Percentiles rank a stretch among this genome's conserved stretches.
Evolutionary conservation across 2,113 vertebrate species (phyloP).

Genomic region (Geococcyx californianus): DNA sequence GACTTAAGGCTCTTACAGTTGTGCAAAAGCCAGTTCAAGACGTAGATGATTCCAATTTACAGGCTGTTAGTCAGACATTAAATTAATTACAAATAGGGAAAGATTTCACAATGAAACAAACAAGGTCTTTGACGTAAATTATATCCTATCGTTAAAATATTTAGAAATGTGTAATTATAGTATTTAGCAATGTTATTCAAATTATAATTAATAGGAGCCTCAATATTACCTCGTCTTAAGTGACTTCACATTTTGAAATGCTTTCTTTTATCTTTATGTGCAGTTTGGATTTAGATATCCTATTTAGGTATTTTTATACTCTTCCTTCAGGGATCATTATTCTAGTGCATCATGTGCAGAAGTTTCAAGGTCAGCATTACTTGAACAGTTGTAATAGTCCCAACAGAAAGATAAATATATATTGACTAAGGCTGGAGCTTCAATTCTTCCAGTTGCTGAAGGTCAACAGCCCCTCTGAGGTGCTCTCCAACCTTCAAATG

Average conservation of each 20-base stretch:
- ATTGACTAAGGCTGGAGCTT: slow-evolving; percentile 77
- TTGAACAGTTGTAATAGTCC: slow-evolving; percentile 77
- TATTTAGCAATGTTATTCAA: slow-evolving; percentile 25
- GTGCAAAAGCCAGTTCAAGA: neutral
- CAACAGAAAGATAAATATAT: slow-evolving; percentile 83
- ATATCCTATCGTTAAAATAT: slow-evolving; percentile 60
- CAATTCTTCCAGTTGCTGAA: slow-evolving; percentile 76
- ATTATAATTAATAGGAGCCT: slow-evolving; percentile 37
- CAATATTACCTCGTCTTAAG: slow-evolving; percentile 9
- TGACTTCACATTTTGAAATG: slow-evolving; percentile 22
- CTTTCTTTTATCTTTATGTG: slow-evolving; percentile 61
- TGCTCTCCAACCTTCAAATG: slow-evolving; percentile 77
- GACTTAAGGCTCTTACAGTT: neutral
- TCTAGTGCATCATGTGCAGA: slow-evolving; percentile 68
- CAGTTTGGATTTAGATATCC: slow-evolving; percentile 68
- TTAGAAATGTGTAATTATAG: slow-evolving; percentile 38
- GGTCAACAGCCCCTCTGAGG: slow-evolving; percentile 79
- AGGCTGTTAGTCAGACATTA: slow-evolving; percentile 24
- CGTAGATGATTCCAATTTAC: neutral
- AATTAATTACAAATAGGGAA: slow-evolving; percentile 56
- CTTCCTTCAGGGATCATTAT: slow-evolving; percentile 78
- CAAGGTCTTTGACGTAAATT: slow-evolving; percentile 44
- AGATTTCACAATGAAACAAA: slow-evolving; percentile 58
- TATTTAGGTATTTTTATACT: slow-evolving; percentile 72
- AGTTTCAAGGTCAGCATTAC: slow-evolving; percentile 81